Conservation (phyloP, 2,888 invertebrate genomes). For the Heliconius ismenius region DNA sequence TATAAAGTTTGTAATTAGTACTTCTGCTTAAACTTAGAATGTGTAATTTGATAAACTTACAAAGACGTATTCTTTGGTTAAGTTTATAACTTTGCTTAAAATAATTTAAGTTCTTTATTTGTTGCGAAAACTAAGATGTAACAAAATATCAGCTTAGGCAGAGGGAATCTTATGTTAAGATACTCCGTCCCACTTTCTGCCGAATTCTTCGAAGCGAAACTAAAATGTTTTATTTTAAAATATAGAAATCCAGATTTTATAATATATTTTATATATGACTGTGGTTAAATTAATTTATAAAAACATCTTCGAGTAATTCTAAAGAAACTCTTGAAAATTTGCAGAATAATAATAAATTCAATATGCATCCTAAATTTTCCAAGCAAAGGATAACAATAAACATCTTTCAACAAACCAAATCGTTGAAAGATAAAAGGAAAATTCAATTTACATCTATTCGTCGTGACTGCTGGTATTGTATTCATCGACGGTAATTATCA, state of each 20-base stretch:
- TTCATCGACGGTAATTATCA: slow-evolving; percentile 8
- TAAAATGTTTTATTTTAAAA: too few species aligned
- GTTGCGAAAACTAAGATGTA: background rate
- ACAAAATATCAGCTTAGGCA: too few species aligned
- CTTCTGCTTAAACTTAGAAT: slow-evolving; percentile 9
- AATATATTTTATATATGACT: too few species aligned
- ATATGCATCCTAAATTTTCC: background rate
- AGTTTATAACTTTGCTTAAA: background rate
- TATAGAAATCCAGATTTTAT: too few species aligned
- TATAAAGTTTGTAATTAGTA: slow-evolving; percentile 19
- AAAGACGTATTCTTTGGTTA: slow-evolving; percentile 4
- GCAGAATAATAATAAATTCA: background rate
- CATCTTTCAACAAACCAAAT: background rate
- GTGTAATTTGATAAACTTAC: slow-evolving; percentile 22
- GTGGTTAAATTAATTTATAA: background rate
- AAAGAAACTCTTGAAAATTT: background rate
- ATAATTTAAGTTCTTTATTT: background rate
- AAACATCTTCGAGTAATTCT: background rate
- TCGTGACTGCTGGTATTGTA: slow-evolving; percentile 9
- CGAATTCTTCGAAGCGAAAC: too few species aligned
- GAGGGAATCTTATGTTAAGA: too few species aligned
- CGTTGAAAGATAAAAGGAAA: background rate
- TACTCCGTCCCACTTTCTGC: too few species aligned
- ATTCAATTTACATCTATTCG: slow-evolving; percentile 10
- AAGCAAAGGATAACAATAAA: background rate